These are phyloP conservation scores for Sphyrna mokarran DNA, from an alignment of 2,113 vertebrate genomes.

Conservation along the genomic window DNA sequence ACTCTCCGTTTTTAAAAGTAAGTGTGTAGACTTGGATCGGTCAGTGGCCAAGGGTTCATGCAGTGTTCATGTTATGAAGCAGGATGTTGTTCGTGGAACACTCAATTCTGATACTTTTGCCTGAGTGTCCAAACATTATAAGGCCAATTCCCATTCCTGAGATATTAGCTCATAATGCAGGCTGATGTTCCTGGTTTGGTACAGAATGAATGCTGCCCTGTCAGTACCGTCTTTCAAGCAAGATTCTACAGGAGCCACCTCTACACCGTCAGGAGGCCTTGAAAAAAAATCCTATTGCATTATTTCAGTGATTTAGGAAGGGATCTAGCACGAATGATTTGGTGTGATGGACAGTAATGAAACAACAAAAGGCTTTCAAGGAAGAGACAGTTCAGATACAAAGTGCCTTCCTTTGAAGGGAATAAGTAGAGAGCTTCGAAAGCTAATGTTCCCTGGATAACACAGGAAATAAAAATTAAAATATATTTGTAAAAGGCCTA, in stretches of 20 bases:
- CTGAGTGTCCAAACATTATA: background rate
- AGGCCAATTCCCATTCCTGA: background rate
- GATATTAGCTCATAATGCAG: background rate
- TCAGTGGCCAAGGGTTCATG: background rate
- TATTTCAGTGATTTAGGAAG: background rate
- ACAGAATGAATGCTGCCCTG: background rate
- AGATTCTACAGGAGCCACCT: background rate
- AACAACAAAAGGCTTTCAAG: background rate
- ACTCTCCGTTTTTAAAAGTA: conserved; percentile 95
- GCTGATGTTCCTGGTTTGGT: background rate
- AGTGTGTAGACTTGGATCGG: conserved; percentile 31
- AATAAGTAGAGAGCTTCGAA: background rate
- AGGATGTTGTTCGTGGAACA: background rate
- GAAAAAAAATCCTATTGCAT: background rate
- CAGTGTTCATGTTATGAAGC: background rate
- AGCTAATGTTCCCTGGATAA: background rate
- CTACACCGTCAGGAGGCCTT: background rate
- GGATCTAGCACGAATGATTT: background rate
- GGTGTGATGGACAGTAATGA: background rate
- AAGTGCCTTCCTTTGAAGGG: background rate
- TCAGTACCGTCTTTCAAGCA: background rate
- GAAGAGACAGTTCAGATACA: background rate
- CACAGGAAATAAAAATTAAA: background rate
- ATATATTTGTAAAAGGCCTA: background rate
- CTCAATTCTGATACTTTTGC: background rate